phyloP scores from a whole-genome alignment of 2,113 vertebrate genomes.

The Zeus faber region DNA sequence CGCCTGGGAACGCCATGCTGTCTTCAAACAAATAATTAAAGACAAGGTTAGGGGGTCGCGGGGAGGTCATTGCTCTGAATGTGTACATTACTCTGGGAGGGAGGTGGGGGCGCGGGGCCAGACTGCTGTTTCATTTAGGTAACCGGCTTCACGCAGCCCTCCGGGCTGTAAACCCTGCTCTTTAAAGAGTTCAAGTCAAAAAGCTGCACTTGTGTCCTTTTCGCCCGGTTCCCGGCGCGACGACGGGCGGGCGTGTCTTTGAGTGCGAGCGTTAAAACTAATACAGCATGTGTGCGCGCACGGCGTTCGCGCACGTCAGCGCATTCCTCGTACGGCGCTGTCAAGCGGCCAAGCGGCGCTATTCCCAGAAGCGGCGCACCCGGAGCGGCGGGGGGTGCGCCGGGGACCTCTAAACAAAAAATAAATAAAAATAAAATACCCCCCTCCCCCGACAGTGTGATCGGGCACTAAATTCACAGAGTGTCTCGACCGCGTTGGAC shows the following conservation, averaged over 20 bases:
- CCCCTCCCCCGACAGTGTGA: not conserved
- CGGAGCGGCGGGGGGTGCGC: not conserved
- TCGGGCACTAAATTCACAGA: no score
- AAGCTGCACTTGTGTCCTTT: slow-evolving; percentile 22
- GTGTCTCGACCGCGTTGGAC: slow-evolving; percentile 2
- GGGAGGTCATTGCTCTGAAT: slow-evolving; percentile 95
- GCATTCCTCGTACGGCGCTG: slow-evolving; percentile 39
- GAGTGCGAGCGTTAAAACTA: no score
- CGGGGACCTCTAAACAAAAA: not conserved
- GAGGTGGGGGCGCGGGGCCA: slow-evolving; percentile 23
- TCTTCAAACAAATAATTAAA: slow-evolving; percentile 99
- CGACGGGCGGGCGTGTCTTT: no score
- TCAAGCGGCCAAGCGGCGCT: slow-evolving; percentile 37
- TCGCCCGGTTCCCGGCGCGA: slow-evolving; percentile 31
- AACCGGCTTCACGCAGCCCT: slow-evolving; percentile 44
- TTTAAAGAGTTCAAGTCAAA: slow-evolving; percentile 43
- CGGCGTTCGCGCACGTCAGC: slow-evolving; percentile 30
- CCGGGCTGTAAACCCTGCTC: slow-evolving; percentile 21
- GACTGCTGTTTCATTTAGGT: slow-evolving; percentile 55
- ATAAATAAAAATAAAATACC: no score
- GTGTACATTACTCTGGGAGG: slow-evolving; percentile 84
- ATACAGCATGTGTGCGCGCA: slow-evolving; percentile 28
- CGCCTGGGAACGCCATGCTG: slow-evolving; percentile 95
- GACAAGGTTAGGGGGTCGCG: slow-evolving; percentile 93
- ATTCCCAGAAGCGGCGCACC: slow-evolving; percentile 8